phyloP scores from a whole-genome alignment of 2,797 vertebrate species.

The Ptychadena robeensis region DNA sequence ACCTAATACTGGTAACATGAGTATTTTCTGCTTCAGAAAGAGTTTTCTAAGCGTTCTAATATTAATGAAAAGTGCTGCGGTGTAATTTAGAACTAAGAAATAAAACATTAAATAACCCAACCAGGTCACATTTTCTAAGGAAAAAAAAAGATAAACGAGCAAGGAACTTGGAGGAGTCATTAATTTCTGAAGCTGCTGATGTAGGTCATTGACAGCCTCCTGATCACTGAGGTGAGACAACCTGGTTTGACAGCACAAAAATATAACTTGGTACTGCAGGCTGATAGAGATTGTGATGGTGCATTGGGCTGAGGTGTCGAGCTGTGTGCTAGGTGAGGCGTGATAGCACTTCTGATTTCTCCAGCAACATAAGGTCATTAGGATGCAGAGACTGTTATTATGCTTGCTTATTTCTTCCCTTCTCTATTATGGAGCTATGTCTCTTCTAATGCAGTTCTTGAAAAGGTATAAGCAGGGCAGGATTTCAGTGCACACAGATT shows the following conservation, averaged over 20 bases:
- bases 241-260: constrained; percentile 62
- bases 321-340: constrained; percentile 29
- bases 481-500: constrained; percentile 29
- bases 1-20: background rate
- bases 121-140: constrained; percentile 54
- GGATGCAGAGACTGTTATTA: constrained; percentile 56
- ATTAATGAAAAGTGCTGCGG: background rate
- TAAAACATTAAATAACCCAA: constrained; percentile 20
- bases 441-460: constrained; percentile 31
- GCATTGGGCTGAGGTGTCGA: constrained; percentile 43
- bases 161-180: constrained; percentile 57
- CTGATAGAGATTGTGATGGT: background rate
- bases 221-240: constrained; percentile 53
- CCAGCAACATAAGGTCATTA: constrained; percentile 59
- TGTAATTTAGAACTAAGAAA: constrained; percentile 8
- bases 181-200: constrained; percentile 55
- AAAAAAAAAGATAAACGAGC: constrained; percentile 20
- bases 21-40: background rate
- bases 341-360: constrained; percentile 61
- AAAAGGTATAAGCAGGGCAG: constrained; percentile 35
- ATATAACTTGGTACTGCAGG: constrained; percentile 52
- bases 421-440: constrained; percentile 25
- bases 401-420: constrained; percentile 26
- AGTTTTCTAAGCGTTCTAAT: background rate
- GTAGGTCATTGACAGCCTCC: constrained; percentile 60